Percentiles rank a stretch among this genome's conserved stretches.
These are phyloP conservation scores for Cotesia chilonis DNA, from an alignment of 1,140 invertebrate genomes.

Conservation along the genomic window DNA sequence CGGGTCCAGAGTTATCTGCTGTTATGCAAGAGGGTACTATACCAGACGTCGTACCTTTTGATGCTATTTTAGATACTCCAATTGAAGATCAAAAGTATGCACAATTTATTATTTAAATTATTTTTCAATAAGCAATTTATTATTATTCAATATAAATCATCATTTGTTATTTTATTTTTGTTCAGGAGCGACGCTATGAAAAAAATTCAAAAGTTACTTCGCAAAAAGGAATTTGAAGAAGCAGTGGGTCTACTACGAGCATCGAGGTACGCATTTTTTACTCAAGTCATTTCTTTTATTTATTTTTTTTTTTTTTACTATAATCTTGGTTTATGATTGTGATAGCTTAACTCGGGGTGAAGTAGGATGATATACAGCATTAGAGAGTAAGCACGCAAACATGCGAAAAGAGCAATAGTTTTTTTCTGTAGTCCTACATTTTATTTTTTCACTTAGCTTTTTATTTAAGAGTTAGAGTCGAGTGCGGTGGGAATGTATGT, in stretches of 20 bases:
- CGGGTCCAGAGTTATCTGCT: slow-evolving; percentile 74
- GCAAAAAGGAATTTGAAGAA: slow-evolving; percentile 74
- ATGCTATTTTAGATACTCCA: slow-evolving; percentile 81
- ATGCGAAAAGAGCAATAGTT: too few species aligned
- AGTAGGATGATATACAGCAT: too few species aligned
- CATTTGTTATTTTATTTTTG: slow-evolving; percentile 45
- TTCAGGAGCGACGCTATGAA: slow-evolving; percentile 85
- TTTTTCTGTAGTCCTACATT: too few species aligned
- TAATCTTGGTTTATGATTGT: too few species aligned
- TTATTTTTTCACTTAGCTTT: too few species aligned
- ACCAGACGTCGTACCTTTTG: slow-evolving; percentile 81
- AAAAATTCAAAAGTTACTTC: slow-evolving; percentile 81
- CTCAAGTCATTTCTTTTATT: slow-evolving; percentile 29
- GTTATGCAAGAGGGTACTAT: slow-evolving; percentile 71
- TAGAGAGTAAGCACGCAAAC: too few species aligned
- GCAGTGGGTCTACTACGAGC: slow-evolving; percentile 85
- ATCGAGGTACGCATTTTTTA: slow-evolving; percentile 73
- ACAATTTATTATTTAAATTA: slow-evolving; percentile 25
- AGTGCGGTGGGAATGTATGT: neutral
- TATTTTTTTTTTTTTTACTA: neutral
- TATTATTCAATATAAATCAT: neutral
- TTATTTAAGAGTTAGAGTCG: too few species aligned
- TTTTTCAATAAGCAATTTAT: neutral
- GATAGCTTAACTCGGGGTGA: neutral
- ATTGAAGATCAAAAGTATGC: slow-evolving; percentile 90